Percentiles rank a stretch among this genome's conserved stretches.
Evolutionary conservation across 2,797 vertebrate genomes (phyloP).

Genomic region (Distichodus sexfasciatus): DNA sequence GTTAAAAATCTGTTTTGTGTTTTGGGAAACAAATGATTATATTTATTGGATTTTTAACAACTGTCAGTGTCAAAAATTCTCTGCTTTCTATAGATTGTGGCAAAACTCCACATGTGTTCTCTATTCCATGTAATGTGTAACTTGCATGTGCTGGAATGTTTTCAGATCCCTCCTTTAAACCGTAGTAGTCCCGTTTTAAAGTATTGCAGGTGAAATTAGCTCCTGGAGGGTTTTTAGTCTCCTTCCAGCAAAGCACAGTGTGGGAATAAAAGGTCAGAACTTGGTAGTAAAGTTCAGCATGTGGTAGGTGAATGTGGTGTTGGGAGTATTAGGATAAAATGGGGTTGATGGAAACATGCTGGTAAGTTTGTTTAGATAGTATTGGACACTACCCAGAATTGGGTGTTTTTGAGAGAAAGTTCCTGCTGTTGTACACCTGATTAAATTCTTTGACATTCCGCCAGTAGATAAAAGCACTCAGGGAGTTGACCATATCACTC

Average conservation of each 20-base stretch:
- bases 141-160: too few relatives aligned
- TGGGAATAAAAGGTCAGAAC: neutral
- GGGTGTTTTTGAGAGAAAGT: neutral
- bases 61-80: too few relatives aligned
- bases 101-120: too few relatives aligned
- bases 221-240: neutral
- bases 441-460: neutral
- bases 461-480: neutral
- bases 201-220: too few relatives aligned
- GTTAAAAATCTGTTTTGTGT: too few relatives aligned
- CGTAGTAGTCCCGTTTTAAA: too few relatives aligned
- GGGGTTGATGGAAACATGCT: neutral
- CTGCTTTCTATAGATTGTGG: too few relatives aligned
- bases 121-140: too few relatives aligned
- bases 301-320: neutral
- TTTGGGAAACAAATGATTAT: too few relatives aligned
- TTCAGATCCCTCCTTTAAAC: too few relatives aligned
- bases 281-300: neutral
- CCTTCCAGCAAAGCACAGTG: neutral
- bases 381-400: neutral
- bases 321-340: neutral
- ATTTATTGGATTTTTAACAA: too few relatives aligned
- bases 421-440: neutral
- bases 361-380: conserved; percentile 3
- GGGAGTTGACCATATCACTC: too few relatives aligned